Conservation (phyloP, 2,797 vertebrate species). For the Stomatorhinus walkeri region DNA sequence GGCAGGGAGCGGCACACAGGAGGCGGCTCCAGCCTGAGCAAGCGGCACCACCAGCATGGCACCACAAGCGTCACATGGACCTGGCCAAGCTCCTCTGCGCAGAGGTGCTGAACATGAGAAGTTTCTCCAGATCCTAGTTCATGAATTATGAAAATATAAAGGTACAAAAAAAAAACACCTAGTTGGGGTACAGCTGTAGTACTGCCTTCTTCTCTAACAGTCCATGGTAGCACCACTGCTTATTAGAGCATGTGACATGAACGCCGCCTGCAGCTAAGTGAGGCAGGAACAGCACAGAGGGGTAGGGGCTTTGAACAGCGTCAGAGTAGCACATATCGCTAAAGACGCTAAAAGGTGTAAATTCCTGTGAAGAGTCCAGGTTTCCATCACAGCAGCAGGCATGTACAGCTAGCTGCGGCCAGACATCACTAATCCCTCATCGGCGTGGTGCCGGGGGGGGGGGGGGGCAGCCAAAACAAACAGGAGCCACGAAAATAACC, state of each 20-base stretch:
- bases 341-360: conserved; percentile 20
- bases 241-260: neutral
- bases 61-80: neutral
- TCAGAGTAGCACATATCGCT: neutral
- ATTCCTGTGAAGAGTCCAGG: conserved; percentile 23
- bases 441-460: neutral
- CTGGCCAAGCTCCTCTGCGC: neutral
- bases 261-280: neutral
- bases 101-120: neutral
- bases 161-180: neutral
- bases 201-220: neutral
- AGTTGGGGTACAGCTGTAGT: neutral
- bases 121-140: neutral
- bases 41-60: neutral
- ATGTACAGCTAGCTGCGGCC: conserved; percentile 27
- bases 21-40: neutral
- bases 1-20: conserved; percentile 1
- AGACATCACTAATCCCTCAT: conserved; percentile 40
- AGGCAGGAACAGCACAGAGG: neutral
- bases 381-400: conserved; percentile 25
- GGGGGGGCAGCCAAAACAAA: neutral
- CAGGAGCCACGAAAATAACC: neutral
- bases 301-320: neutral
- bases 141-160: neutral
- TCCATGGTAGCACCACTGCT: neutral